These are phyloP conservation scores for Hemibagrus wyckioides DNA, from an alignment of 2,113 vertebrate species.

Conservation along the genomic window DNA sequence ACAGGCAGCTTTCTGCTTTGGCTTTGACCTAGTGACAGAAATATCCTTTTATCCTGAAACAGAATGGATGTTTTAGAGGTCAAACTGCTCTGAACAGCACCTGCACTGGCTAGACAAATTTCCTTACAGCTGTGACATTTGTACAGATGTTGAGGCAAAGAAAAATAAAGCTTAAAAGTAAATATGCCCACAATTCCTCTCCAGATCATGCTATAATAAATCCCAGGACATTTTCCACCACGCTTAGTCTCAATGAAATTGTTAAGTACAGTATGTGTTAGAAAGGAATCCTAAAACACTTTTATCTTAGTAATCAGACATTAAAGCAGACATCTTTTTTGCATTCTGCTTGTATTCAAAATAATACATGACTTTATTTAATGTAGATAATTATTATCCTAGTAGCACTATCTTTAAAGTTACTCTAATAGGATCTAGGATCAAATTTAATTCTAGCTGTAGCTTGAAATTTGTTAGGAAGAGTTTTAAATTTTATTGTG, in stretches of 20 bases:
- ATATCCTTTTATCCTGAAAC: conserved; percentile 56
- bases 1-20: conserved; percentile 20
- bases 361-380: background rate
- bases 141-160: conserved; percentile 59
- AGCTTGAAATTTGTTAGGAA: background rate
- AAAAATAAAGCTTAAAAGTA: conserved; percentile 48
- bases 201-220: conserved; percentile 41
- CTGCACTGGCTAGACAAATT: conserved; percentile 57
- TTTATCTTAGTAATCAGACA: background rate
- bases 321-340: too few species aligned
- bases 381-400: background rate
- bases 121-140: conserved; percentile 59
- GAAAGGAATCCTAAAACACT: conserved; percentile 11
- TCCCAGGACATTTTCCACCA: conserved; percentile 30
- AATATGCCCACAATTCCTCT: conserved; percentile 38
- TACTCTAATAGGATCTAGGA: background rate
- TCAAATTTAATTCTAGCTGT: background rate
- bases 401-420: background rate
- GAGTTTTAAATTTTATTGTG: background rate
- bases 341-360: background rate
- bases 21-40: conserved; percentile 54
- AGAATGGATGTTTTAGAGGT: conserved; percentile 49
- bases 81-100: conserved; percentile 41
- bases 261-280: conserved; percentile 17
- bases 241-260: conserved; percentile 24